Evolutionary conservation across 2,797 vertebrate species (phyloP).

Genomic region (Sebastolobus altivelis): DNA sequence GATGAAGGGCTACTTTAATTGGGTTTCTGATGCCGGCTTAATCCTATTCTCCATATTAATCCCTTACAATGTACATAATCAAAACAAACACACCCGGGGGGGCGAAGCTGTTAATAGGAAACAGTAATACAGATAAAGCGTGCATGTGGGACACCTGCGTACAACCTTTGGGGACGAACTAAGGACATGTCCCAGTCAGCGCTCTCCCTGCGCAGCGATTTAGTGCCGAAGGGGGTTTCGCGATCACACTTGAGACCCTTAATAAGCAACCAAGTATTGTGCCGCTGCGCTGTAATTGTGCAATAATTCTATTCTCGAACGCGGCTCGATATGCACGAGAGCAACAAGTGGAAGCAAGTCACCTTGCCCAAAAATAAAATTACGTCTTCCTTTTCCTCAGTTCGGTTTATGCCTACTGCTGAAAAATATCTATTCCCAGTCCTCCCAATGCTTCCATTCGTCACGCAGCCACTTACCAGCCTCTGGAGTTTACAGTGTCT

Average conservation of each 20-base stretch:
- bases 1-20: slow-evolving; percentile 84
- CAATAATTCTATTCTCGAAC: slow-evolving; percentile 35
- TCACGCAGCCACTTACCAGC: slow-evolving; percentile 31
- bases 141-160: slow-evolving; percentile 56
- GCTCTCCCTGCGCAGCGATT: slow-evolving; percentile 5
- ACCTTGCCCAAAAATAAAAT: slow-evolving; percentile 55
- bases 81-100: slow-evolving; percentile 74
- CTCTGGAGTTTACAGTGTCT: slow-evolving; percentile 18
- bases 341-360: slow-evolving; percentile 63
- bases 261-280: slow-evolving; percentile 36
- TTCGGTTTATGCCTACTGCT: slow-evolving; percentile 25
- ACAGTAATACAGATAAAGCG: slow-evolving; percentile 55
- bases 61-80: slow-evolving; percentile 77
- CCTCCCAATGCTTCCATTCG: slow-evolving; percentile 32
- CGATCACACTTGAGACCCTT: slow-evolving; percentile 37
- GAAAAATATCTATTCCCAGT: slow-evolving; percentile 22
- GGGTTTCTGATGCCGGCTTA: slow-evolving; percentile 81
- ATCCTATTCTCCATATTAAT: slow-evolving; percentile 83
- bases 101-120: slow-evolving; percentile 54
- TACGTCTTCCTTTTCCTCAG: not conserved
- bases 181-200: slow-evolving; percentile 59
- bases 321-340: slow-evolving; percentile 15
- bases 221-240: slow-evolving; percentile 7
- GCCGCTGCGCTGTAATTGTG: slow-evolving; percentile 32
- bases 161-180: slow-evolving; percentile 56